These are phyloP conservation scores for Boloria selene DNA, from an alignment of 2,888 invertebrate species.

Conservation along the genomic window DNA sequence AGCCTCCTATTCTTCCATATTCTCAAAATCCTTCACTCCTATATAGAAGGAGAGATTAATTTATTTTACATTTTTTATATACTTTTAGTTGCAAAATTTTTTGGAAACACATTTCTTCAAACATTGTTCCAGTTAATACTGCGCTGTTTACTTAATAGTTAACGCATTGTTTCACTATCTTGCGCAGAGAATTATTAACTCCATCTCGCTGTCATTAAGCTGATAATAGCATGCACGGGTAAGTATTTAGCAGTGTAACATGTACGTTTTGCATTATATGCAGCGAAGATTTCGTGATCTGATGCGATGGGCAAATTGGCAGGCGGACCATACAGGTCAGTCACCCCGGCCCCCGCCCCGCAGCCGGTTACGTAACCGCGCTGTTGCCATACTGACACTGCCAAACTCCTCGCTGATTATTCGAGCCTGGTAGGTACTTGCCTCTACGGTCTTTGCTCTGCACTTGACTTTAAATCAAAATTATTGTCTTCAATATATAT, in stretches of 20 bases:
- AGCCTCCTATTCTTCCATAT: no score
- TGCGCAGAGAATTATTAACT: slow-evolving; percentile 3
- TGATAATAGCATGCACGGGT: slow-evolving; percentile 13
- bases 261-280: slow-evolving; percentile 52
- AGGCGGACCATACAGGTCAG: slow-evolving; percentile 74
- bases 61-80: not conserved
- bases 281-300: slow-evolving; percentile 74
- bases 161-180: slow-evolving; percentile 20
- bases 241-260: slow-evolving; percentile 24
- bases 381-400: slow-evolving; percentile 74
- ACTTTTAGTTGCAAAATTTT: slow-evolving; percentile 6
- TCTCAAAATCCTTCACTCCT: no score
- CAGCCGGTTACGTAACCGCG: slow-evolving; percentile 66
- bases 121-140: slow-evolving; percentile 5
- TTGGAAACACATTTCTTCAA: slow-evolving; percentile 17
- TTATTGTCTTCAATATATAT: not conserved
- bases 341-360: slow-evolving; percentile 60
- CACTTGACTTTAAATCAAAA: slow-evolving; percentile 2
- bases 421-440: slow-evolving; percentile 60
- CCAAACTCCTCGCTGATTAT: slow-evolving; percentile 66
- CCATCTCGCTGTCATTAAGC: slow-evolving; percentile 1
- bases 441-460: slow-evolving; percentile 45
- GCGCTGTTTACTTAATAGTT: slow-evolving; percentile 25
- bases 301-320: slow-evolving; percentile 79
- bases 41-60: no score